Base-by-base conservation (phyloP, 1,140 invertebrate genomes). In the Pectinophora gossypiella region DNA sequence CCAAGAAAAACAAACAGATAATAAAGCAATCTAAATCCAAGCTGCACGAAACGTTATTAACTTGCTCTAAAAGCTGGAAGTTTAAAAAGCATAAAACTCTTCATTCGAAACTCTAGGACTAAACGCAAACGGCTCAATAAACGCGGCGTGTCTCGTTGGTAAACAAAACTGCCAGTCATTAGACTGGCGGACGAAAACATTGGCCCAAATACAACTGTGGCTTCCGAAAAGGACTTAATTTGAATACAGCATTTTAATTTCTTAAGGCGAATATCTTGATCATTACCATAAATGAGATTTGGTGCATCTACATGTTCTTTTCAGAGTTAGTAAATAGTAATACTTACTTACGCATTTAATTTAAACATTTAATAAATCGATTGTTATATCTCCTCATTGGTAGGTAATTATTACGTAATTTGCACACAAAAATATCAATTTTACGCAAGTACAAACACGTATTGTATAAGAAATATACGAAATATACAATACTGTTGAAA, bases 111-210 rank as follows among this genome's bases (percentile, higher is more conserved):
- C 67, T 67, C 64, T 51, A 61, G 59, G 61, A 56, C 60, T 72
- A 65, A 77, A 67, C 65, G 63, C 67, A 76, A 79, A 77, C 68
- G 67, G 68, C 74, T 82, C 74, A 73, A 82, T 82, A 77, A 79
- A 70, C 67, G 60, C 63, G 65, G 66, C 56, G 53, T 72, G 75
- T 79, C 70, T 66, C 72, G 70, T 72, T 69, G 68, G 74, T 76
- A 78, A 76, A 82, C 78, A 72, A 72, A 79, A 79, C 67, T 72
- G 78, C 72, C 71, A 76, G 78, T 79, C 76, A 77, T 82, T 82
- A 82, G 68, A 69, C 56, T 48, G 69, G 60, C 69, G 67, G 71
- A 76, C 70, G 71, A 77, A 77, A 81, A 75, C 71, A 78, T 79
- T 76, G 65, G 57, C 59, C 67, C 68, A 76, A 78, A 79, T 76